phyloP scores from a whole-genome alignment of 2,888 invertebrate genomes.

The Xanthia togata region DNA sequence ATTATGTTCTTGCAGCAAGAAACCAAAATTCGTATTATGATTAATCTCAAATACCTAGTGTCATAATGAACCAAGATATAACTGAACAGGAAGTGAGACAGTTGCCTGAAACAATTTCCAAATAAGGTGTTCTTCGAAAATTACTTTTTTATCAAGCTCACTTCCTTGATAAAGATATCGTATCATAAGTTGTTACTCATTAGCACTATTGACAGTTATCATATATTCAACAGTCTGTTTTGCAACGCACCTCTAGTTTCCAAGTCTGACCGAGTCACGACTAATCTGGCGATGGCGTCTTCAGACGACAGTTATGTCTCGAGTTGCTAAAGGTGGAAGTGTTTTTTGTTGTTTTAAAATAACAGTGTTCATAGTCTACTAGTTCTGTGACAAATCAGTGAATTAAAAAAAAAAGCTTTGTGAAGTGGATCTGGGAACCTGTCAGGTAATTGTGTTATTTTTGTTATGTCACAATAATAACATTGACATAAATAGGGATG shows the following conservation, averaged over 20 bases:
- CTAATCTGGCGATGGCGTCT: slow-evolving; percentile 67
- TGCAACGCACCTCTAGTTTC: slow-evolving; percentile 57
- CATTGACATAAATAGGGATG: slow-evolving; percentile 2
- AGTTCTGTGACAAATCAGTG: slow-evolving; percentile 68
- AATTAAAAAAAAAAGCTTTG: slow-evolving; percentile 40
- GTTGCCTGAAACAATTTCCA: slow-evolving; percentile 8
- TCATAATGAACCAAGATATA: not conserved
- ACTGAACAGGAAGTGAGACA: slow-evolving; percentile 6
- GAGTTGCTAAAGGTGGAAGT: slow-evolving; percentile 67
- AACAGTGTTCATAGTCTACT: slow-evolving; percentile 68
- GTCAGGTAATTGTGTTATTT: slow-evolving; percentile 22
- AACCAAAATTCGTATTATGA: not conserved
- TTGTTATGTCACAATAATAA: slow-evolving; percentile 4
- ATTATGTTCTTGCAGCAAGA: not conserved
- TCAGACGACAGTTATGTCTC: slow-evolving; percentile 73
- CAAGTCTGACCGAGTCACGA: slow-evolving; percentile 55
- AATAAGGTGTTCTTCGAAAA: slow-evolving; percentile 9
- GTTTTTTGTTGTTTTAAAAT: slow-evolving; percentile 63
- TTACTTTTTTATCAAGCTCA: slow-evolving; percentile 34
- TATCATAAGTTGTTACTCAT: slow-evolving; percentile 67
- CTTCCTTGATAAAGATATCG: slow-evolving; percentile 59
- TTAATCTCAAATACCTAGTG: not conserved
- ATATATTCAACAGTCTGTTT: slow-evolving; percentile 62
- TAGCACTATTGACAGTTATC: slow-evolving; percentile 70
- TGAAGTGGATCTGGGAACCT: slow-evolving; percentile 25